Evolutionary conservation across 1,140 invertebrate genomes (phyloP).

Genomic region (Bombus huntii): DNA sequence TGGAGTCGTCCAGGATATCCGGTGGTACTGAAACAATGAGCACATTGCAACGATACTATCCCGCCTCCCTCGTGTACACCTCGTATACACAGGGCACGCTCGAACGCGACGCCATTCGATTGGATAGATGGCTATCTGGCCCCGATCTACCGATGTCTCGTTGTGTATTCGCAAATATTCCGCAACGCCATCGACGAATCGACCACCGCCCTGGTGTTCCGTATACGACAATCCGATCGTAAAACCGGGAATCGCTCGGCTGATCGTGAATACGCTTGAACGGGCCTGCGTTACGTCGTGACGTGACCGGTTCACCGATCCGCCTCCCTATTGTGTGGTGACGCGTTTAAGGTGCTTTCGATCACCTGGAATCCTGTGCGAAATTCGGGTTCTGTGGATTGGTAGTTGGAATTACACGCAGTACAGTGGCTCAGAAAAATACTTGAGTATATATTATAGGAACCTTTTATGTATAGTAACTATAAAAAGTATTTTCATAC

Average conservation of each 20-base stretch:
- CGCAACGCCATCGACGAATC: slow-evolving; percentile 31
- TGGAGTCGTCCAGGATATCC: slow-evolving; percentile 93
- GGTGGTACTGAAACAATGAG: slow-evolving; percentile 90
- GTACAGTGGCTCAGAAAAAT: no score
- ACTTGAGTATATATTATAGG: no score
- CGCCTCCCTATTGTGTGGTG: no score
- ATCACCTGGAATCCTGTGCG: background rate
- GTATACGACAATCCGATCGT: slow-evolving; percentile 52
- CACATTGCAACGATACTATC: slow-evolving; percentile 45
- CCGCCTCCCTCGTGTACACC: slow-evolving; percentile 35
- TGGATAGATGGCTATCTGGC: slow-evolving; percentile 62
- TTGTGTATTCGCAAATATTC: slow-evolving; percentile 56
- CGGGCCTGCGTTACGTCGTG: background rate
- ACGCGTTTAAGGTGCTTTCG: slow-evolving; percentile 1
- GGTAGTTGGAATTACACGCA: no score
- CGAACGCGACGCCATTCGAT: slow-evolving; percentile 29
- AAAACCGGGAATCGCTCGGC: slow-evolving; percentile 59
- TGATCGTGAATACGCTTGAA: slow-evolving; percentile 31
- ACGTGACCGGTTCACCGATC: background rate
- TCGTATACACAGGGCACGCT: slow-evolving; percentile 16
- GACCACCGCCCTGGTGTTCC: no score
- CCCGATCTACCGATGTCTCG: slow-evolving; percentile 28
- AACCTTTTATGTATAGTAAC: no score
- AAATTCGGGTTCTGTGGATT: background rate
- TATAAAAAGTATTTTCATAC: no score